These are phyloP conservation scores for Antennarius maculatus DNA, from an alignment of 2,797 vertebrate species.

Conservation along the genomic window DNA sequence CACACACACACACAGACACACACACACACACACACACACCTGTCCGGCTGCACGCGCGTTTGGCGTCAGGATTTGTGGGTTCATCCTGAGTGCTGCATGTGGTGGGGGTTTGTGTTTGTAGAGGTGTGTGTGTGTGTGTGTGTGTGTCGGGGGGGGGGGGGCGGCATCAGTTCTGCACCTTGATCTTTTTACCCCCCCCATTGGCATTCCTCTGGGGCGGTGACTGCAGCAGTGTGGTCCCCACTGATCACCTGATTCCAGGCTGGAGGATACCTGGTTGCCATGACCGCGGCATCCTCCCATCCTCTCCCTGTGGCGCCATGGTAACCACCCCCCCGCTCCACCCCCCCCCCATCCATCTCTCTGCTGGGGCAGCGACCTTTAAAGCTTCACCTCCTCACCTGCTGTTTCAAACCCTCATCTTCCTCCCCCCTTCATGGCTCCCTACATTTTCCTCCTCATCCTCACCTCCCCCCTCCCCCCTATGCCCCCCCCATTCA, in stretches of 20 bases:
- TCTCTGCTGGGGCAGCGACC: neutral
- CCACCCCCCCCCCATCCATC: conserved; percentile 7
- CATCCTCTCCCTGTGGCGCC: conserved; percentile 35
- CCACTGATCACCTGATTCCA: conserved; percentile 26
- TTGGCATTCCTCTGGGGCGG: conserved; percentile 70
- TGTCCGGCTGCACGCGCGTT: conserved; percentile 38
- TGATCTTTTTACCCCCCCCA: conserved; percentile 35
- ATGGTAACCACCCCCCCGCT: conserved; percentile 50
- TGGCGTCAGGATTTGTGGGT: conserved; percentile 74
- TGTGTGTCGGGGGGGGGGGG: too few relatives aligned
- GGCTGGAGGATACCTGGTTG: conserved; percentile 39
- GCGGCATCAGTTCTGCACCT: neutral
- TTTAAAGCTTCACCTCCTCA: neutral
- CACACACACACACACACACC: conserved; percentile 34
- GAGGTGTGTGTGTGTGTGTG: conserved; percentile 3
- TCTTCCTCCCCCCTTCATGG: conserved; percentile 41
- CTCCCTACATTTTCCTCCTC: conserved; percentile 53
- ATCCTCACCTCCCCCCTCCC: conserved; percentile 3
- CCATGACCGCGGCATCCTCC: conserved; percentile 48
- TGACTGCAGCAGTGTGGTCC: conserved; percentile 7
- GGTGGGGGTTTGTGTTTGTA: conserved; percentile 39
- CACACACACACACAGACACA: too few relatives aligned
- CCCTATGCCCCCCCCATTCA: conserved; percentile 23
- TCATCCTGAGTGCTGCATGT: conserved; percentile 80
- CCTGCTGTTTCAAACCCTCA: neutral